Evolutionary conservation across 2,888 invertebrate genomes (phyloP).

Genomic region (Spisula subtruncata): DNA sequence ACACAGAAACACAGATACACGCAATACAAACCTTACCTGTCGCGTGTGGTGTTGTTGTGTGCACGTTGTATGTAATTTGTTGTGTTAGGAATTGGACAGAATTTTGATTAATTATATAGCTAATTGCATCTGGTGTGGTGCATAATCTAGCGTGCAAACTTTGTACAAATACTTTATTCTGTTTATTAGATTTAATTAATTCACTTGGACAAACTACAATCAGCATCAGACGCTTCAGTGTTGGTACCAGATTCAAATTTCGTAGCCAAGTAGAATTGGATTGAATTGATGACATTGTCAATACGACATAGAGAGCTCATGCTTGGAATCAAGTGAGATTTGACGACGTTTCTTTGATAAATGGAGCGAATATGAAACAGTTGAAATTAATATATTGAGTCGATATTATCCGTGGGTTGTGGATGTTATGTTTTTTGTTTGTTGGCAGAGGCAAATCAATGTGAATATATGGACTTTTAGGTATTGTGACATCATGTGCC

Average conservation of each 20-base stretch:
- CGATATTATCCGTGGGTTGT: background rate
- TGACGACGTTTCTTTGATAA: background rate
- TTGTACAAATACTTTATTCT: background rate
- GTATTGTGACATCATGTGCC: background rate
- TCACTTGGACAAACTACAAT: background rate
- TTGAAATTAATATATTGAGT: background rate
- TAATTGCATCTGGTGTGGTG: too few relatives aligned
- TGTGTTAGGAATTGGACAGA: too few relatives aligned
- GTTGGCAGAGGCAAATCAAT: too few relatives aligned
- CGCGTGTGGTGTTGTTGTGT: too few relatives aligned
- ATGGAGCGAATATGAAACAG: background rate
- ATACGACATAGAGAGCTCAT: background rate
- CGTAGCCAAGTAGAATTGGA: background rate
- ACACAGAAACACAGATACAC: background rate
- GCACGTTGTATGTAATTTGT: too few relatives aligned
- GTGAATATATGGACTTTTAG: too few relatives aligned
- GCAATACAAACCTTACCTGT: too few relatives aligned
- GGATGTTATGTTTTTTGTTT: too few relatives aligned
- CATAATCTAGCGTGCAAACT: background rate
- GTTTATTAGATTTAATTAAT: conserved; percentile 1
- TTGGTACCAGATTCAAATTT: too few relatives aligned
- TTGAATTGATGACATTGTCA: background rate
- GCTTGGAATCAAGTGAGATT: background rate
- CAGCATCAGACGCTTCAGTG: background rate
- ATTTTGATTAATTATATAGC: too few relatives aligned